Conservation (phyloP, 2,113 vertebrate species). For the Spizaetus ornatus region DNA sequence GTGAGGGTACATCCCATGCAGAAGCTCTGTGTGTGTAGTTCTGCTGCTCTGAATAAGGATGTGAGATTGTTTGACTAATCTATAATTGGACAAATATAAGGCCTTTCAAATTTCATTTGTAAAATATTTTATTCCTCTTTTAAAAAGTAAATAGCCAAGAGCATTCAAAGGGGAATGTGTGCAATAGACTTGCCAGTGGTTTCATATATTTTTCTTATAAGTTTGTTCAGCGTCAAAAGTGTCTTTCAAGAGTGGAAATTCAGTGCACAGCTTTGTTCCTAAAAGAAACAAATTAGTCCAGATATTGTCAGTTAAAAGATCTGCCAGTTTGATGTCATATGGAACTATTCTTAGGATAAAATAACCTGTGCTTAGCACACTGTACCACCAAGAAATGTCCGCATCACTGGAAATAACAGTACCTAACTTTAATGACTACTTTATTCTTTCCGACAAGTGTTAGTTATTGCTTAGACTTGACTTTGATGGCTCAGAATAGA, state of each 20-base stretch:
- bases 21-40: not conserved
- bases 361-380: not conserved
- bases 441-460: not conserved
- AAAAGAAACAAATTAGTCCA: not conserved
- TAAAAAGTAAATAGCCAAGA: not conserved
- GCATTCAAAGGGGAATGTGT: not conserved
- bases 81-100: not conserved
- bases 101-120: not conserved
- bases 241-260: not conserved
- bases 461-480: not conserved
- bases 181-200: not conserved
- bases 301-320: not conserved
- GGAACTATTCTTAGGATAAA: not conserved
- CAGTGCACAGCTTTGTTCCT: not conserved
- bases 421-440: not conserved
- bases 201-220: not conserved
- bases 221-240: not conserved
- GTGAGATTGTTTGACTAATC: not conserved
- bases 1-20: not conserved
- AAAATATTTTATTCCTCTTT: not conserved
- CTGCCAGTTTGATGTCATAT: not conserved
- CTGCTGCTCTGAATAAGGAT: not conserved
- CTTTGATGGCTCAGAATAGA: slow-evolving; percentile 3
- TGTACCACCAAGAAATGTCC: not conserved
- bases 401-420: not conserved